Conservation (phyloP, 2,113 vertebrate genomes). For the Gambusia holbrooki region DNA sequence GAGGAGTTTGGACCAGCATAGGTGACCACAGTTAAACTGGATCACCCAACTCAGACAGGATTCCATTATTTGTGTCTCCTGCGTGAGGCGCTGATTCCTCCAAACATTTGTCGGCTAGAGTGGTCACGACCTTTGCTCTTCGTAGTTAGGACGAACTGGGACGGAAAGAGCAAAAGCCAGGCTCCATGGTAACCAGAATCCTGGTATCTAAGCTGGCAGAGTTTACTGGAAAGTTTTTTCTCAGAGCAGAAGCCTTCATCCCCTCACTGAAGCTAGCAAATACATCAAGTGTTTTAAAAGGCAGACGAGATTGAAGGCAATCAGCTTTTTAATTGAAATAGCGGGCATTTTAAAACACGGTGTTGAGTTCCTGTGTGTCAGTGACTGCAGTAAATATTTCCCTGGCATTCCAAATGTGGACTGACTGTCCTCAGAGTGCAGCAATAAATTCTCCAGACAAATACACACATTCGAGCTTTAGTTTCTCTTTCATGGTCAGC, state of each 20-base stretch:
- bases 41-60: conserved; percentile 47
- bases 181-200: conserved; percentile 57
- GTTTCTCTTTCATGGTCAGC: conserved; percentile 38
- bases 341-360: conserved; percentile 59
- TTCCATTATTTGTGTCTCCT: conserved; percentile 71
- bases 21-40: conserved; percentile 29
- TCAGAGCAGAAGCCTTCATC: conserved; percentile 6
- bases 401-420: conserved; percentile 66
- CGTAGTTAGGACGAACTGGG: conserved; percentile 53
- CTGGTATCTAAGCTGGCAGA: conserved; percentile 27
- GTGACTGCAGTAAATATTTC: conserved; percentile 67
- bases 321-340: conserved; percentile 17
- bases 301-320: conserved; percentile 34
- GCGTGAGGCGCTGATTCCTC: conserved; percentile 66
- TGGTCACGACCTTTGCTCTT: conserved; percentile 63
- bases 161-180: conserved; percentile 49
- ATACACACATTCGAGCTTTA: conserved; percentile 34
- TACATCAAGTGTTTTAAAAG: conserved; percentile 24
- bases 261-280: conserved; percentile 23
- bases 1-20: conserved; percentile 15
- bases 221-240: conserved; percentile 32
- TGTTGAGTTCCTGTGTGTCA: conserved; percentile 55
- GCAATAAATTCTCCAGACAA: conserved; percentile 49
- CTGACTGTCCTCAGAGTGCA: conserved; percentile 41
- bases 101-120: conserved; percentile 67